phyloP scores from a whole-genome alignment of 2,113 vertebrate species.

The Cariama cristata region DNA sequence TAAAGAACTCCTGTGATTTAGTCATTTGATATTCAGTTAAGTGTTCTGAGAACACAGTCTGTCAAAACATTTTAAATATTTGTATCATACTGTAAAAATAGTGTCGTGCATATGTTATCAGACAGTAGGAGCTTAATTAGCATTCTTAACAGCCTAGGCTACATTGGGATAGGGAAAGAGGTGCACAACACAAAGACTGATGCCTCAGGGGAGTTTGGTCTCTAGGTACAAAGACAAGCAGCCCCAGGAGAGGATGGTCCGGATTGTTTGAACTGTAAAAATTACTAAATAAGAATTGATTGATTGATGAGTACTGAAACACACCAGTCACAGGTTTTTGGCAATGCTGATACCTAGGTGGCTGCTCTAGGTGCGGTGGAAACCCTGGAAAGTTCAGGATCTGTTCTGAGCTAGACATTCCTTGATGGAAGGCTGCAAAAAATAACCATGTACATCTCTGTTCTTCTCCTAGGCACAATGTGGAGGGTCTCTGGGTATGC shows the following conservation, averaged over 20 bases:
- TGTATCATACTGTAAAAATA: constrained; percentile 12
- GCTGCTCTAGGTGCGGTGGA: not conserved
- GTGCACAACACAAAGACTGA: not conserved
- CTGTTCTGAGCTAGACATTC: not conserved
- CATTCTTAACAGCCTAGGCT: not conserved
- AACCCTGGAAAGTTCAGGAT: not conserved
- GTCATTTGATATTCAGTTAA: constrained; percentile 3
- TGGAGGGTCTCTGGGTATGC: not conserved
- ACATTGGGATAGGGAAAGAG: not conserved
- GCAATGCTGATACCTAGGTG: not conserved
- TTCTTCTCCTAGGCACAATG: not conserved
- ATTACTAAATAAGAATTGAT: not conserved
- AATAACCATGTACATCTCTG: not conserved
- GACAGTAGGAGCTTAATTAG: not conserved
- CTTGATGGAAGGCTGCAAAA: not conserved
- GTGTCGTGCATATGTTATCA: not conserved
- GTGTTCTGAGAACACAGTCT: not conserved
- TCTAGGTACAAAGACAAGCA: not conserved
- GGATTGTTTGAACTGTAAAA: not conserved
- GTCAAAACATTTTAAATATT: constrained; percentile 50
- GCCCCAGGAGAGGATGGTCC: not conserved
- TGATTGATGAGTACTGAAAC: not conserved
- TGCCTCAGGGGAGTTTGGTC: not conserved
- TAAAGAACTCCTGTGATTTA: not conserved
- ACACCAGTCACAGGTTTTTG: not conserved